Evolutionary conservation across 2,113 vertebrate genomes (phyloP).

Genomic region (Bubo blakistoni): DNA sequence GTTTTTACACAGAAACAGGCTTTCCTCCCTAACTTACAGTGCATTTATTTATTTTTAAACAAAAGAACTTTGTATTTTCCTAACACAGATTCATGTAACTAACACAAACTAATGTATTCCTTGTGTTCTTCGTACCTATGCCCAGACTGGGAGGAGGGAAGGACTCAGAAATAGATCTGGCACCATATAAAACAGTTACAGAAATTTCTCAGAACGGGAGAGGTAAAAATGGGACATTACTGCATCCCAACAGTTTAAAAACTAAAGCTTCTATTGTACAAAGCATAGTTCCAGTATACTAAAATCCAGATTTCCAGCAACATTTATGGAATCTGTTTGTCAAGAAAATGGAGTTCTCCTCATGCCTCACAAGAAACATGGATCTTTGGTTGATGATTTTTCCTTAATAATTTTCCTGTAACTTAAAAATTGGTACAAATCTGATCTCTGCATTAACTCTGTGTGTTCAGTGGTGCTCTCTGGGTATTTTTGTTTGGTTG

Average conservation of each 20-base stretch:
- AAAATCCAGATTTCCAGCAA: neutral
- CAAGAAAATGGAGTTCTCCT: neutral
- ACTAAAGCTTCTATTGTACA: neutral
- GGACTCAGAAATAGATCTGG: neutral
- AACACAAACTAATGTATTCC: neutral
- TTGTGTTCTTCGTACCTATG: neutral
- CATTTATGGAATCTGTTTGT: neutral
- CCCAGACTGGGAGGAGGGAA: neutral
- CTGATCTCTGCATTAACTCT: neutral
- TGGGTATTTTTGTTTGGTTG: neutral
- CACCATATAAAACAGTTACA: neutral
- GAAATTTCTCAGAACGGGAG: neutral
- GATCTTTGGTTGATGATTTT: neutral
- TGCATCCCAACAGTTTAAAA: neutral
- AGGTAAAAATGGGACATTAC: neutral
- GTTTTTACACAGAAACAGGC: neutral
- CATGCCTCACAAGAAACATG: neutral
- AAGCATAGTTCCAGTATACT: neutral
- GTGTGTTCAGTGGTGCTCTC: neutral
- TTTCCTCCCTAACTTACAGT: neutral
- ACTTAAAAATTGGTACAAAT: neutral
- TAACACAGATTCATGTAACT: neutral
- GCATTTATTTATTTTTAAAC: neutral
- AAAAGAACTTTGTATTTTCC: neutral
- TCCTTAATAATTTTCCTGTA: neutral